Conservation (phyloP, 2,113 vertebrate genomes). For the Lagopus muta region DNA sequence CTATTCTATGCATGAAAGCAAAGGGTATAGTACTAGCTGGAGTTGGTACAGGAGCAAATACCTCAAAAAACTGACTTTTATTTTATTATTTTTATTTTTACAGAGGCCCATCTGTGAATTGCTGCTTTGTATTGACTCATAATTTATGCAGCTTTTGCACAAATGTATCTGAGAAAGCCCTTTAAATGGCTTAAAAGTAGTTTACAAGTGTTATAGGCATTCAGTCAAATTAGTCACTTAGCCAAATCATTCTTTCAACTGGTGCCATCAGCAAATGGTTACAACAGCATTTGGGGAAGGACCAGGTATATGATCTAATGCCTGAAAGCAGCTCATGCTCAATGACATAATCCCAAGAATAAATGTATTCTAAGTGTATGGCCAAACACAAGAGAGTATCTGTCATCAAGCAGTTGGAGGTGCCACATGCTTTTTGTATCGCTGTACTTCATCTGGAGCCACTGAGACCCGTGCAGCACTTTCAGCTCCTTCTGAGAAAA, state of each 20-base stretch:
- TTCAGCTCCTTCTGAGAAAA: slow-evolving; percentile 24
- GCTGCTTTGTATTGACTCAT: slow-evolving; percentile 52
- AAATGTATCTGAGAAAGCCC: not conserved
- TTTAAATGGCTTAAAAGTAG: slow-evolving; percentile 60
- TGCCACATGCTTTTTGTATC: slow-evolving; percentile 61
- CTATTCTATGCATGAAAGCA: not conserved
- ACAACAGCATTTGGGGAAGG: slow-evolving; percentile 43
- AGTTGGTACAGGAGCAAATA: slow-evolving; percentile 15
- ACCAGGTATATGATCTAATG: slow-evolving; percentile 63
- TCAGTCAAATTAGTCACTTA: slow-evolving; percentile 63
- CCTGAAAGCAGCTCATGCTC: slow-evolving; percentile 43
- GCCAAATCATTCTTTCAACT: slow-evolving; percentile 69
- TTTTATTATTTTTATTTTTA: not conserved
- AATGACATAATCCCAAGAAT: slow-evolving; percentile 69
- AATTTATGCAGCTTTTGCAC: slow-evolving; percentile 46
- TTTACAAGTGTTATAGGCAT: slow-evolving; percentile 50
- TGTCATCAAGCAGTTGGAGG: slow-evolving; percentile 52
- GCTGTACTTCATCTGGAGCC: not conserved
- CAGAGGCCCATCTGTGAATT: slow-evolving; percentile 44
- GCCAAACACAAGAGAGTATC: slow-evolving; percentile 65
- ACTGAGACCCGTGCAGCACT: not conserved
- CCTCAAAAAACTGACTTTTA: not conserved
- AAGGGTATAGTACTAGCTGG: not conserved
- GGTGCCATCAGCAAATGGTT: slow-evolving; percentile 62
- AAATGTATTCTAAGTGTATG: slow-evolving; percentile 53